Evolutionary conservation across 2,113 vertebrate genomes (phyloP).

Genomic region (Mus musculus): GRCm39 chr5:148791501-148792000

Average conservation of each 20-base stretch:
- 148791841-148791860: neutral
- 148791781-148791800: neutral
- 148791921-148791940: neutral
- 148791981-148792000: neutral
- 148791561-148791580: neutral
- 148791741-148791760: neutral
- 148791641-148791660: neutral
- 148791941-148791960: neutral
- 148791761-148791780: neutral
- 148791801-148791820: neutral
- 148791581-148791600: neutral
- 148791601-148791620: neutral
- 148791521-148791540: neutral
- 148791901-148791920: neutral
- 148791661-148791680: neutral
- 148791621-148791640: neutral
- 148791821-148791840: neutral
- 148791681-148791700: neutral
- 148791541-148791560: neutral
- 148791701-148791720: neutral
- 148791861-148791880: neutral
- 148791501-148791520: neutral
- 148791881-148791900: neutral
- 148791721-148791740: too few relatives aligned
- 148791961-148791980: rapidly evolving